Base-by-base conservation (phyloP, 2,113 vertebrate species). In the Embiotoca jacksoni region DNA sequence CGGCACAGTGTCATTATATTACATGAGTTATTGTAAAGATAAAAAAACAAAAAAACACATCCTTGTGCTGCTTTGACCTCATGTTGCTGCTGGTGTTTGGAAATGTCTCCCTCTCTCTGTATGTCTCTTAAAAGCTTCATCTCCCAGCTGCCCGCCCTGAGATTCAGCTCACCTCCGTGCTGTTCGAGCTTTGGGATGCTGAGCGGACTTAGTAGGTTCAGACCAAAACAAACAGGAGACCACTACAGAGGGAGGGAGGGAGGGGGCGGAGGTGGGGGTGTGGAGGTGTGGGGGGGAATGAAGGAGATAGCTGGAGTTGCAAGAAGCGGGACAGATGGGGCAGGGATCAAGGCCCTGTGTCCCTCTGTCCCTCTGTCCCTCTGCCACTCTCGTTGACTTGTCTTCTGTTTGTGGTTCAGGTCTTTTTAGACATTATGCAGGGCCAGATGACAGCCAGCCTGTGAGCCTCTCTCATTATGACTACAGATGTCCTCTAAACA, bases 301-400 rank as follows among this genome's bases (percentile, higher is more conserved):
- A 80, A 72, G 71, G 74, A 78, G 82, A 61, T 60, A 68, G 77
- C 72, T 52, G 57, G 80, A 89, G 84, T 46, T 67, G 78, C 32
- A 67, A 85, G 89, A 73, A 85, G 78, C n/a, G 73, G 88, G 91
- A 86, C 92, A 94, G 91, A 94, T 93, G 88, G 92, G 86, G 57
- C 47, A 80, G 70, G 90, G 91, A 94, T 93, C 91, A 91, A 88
- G 88, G 78, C 83, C 84, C 74, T 10, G 33, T 85, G 81, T 84
- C 81, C 63, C 16, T 64, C 84, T 82, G 81, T 84, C 81, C 63
- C 16, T 64, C 84, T 82, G 62, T 75, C 65, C 72, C 74, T 80
- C 76, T 88, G 81, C 69, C 54, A 41, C 63, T 75, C 74, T 75
- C 68, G 78, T 72, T 75, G 46, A 86, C 83, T 74, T 31, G 59